Base-by-base conservation (phyloP, 2,113 vertebrate genomes). In the Notiomystis cincta region DNA sequence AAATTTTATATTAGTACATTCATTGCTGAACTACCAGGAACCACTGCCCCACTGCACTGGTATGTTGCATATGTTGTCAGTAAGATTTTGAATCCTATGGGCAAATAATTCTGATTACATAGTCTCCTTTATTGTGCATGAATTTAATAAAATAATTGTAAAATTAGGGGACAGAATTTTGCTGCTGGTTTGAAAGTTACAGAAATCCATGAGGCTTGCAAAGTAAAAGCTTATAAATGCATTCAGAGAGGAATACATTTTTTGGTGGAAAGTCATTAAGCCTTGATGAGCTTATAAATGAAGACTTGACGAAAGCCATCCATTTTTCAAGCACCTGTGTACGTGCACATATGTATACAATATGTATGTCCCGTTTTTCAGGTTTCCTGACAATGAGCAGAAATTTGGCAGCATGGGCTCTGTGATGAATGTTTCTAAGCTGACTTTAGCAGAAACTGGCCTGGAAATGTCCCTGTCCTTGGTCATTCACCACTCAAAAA, bases 401-500 rank as follows among this genome's bases (percentile, higher is more conserved):
- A 51, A 60, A 50, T 87, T 65, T 65, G 78, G 21, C 28, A 69
- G 6, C 37, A 27, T 50, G 45, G 47, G 8, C 31, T 88, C 60
- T 73, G 57, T 64, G 44, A n/a, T 72, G 35, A 61, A 20, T 9
- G 6, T 15, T 82, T 91, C 30, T 70, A n/a, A 88, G n/a, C 9
- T 51, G 40, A 42, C 3, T 19, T 69, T 48, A 64, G 22, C n/a
- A 76, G 60, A 69, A 53, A 57, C 16, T 45, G 8, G 4, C 45
- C 57, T 75, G 48, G 21, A 69, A 61, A 5, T 20, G 20, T 54
- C 13, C 10, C 11, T 56, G 11, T 67, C 25, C 12, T 60, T 8
- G 2, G 15, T 20, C 0, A 0, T 47, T 81, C 48, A 15, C 11
- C 42, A 21, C 25, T 44, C 24, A 35, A 42, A 82, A 82, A 75